Evolutionary conservation across 2,113 vertebrate genomes (phyloP), one percentile per base, ranked within the genome.

Genomic region (Saccopteryx bilineata): DNA sequence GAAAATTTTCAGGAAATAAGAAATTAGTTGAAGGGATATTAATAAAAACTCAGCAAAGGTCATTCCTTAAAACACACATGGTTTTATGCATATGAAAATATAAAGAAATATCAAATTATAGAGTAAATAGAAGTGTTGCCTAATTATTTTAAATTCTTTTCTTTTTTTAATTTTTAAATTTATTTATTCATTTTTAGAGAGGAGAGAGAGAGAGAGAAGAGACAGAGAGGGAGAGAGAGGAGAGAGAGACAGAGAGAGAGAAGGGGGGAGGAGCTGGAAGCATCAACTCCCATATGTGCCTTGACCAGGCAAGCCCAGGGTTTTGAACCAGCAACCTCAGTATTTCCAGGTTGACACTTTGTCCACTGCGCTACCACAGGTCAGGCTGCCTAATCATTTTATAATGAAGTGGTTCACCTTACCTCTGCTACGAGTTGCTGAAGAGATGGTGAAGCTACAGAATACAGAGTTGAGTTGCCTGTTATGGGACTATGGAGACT

Each of bases 361-460:
- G 39, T 39, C 3, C 39, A 39, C 39, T 39, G 39, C 2, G 39
- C 39, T 39, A 39, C 39, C 39, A 39, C 39, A 39, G 39, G 39
- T 39, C 39, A 39, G 39, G 48, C 1, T 8, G 0, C 0, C 18
- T 21, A 84, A 85, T 65, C 13, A 66, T 90, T 69, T 52, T 0
- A 21, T 10, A 96, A 84, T 2, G 26, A 68, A 94, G 9, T 94
- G 98, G 96, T 97, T 98, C 94, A 78, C 91, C 96, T 97, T 96
- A 99, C 99, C 95, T 99, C 99, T 19, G 98, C 96, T 91, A 98
- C 98, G 95, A 99, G 97, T 18, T 99, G 99, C 93, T 98, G 98
- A 84, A 99, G 99, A 58, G 99, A 99, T 54, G 99, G 99, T 2
- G 99, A 99, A 26, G 99, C 98, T 50, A 99, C 95, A 1, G 99